A percentile compares a stretch with the other conserved stretches of the same genome.
Conservation (phyloP, 2,888 invertebrate genomes). For the Tillus elongatus region DNA sequence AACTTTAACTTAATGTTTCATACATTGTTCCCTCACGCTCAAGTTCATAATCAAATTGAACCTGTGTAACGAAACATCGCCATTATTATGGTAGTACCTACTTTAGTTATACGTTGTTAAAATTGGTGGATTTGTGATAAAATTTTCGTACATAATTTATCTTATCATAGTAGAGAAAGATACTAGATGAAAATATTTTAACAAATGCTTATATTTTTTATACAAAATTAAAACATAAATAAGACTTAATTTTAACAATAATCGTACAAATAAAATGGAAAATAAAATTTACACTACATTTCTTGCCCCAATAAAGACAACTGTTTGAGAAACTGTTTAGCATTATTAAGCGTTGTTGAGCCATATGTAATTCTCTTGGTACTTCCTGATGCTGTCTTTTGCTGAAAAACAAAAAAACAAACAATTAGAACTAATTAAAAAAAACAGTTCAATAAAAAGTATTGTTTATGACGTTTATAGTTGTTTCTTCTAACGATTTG, state of each 20-base stretch:
- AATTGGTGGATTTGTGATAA: no score
- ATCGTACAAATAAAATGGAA: constrained; percentile 6
- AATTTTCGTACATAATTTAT: no score
- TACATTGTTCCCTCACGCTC: no score
- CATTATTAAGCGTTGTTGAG: constrained; percentile 87
- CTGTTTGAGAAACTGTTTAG: constrained; percentile 89
- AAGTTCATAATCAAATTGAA: no score
- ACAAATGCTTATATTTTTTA: constrained; percentile 1
- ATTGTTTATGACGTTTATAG: no score
- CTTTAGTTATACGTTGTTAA: no score
- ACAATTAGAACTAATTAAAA: constrained; percentile 1
- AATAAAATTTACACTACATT: constrained; percentile 33
- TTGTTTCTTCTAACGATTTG: no score
- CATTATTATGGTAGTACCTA: no score
- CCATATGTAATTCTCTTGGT: constrained; percentile 87
- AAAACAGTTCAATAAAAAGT: no score
- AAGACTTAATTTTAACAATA: constrained; percentile 9
- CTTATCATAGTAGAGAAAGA: neutral
- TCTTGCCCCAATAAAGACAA: constrained; percentile 71
- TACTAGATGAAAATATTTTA: neutral
- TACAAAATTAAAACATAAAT: constrained; percentile 13
- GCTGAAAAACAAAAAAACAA: constrained; percentile 45
- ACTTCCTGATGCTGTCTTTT: constrained; percentile 61
- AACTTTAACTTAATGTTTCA: no score
- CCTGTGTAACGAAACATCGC: no score